Conservation (phyloP, 2,797 vertebrate genomes). For the Vireo griseus region DNA sequence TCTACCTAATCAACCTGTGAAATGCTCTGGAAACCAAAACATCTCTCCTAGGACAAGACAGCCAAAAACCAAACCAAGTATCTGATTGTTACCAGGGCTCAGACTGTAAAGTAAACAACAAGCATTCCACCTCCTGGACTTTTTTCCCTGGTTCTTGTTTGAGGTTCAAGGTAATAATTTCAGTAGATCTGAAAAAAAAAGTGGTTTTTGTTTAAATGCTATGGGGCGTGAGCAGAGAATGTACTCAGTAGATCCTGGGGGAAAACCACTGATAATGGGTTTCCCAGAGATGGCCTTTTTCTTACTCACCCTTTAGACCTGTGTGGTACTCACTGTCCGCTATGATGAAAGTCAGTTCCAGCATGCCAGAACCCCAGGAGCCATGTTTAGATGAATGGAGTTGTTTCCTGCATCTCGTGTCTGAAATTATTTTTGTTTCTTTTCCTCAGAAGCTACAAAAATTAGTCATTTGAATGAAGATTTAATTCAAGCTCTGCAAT, state of each 20-base stretch:
- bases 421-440: constrained; percentile 6
- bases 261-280: background rate
- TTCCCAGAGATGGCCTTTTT: background rate
- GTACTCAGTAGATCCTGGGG: background rate
- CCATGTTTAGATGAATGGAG: background rate
- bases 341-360: constrained; percentile 16
- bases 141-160: background rate
- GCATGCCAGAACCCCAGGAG: background rate
- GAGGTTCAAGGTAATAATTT: background rate
- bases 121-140: background rate
- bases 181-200: background rate
- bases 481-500: constrained; percentile 55
- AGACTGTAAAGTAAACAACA: background rate
- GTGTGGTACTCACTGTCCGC: background rate
- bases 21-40: background rate
- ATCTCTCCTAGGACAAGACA: background rate
- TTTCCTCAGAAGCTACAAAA: constrained; percentile 27
- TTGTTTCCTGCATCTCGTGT: background rate
- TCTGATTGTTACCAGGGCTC: background rate
- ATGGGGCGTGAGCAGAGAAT: background rate
- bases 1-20: background rate
- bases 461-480: constrained; percentile 44
- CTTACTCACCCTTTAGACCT: background rate
- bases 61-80: background rate
- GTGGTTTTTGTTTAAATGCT: background rate